These are phyloP conservation scores for Cetoscarus ocellatus DNA, from an alignment of 2,797 vertebrate species.

Conservation along the genomic window DNA sequence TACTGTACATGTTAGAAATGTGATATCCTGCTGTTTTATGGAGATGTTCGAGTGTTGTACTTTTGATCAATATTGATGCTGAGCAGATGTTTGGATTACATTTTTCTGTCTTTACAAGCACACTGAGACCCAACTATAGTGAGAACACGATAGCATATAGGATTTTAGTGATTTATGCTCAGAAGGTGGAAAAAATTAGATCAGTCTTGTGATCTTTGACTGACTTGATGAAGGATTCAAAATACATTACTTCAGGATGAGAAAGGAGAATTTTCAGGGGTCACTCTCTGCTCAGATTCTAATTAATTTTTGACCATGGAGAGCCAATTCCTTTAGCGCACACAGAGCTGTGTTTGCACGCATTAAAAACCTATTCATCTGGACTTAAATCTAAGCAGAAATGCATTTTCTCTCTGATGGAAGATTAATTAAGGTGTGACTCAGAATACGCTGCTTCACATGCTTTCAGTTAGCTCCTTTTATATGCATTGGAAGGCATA, in stretches of 20 bases:
- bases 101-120: conserved; percentile 22
- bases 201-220: conserved; percentile 35
- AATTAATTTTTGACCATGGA: conserved; percentile 34
- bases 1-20: conserved; percentile 7
- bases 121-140: conserved; percentile 2
- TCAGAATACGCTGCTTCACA: conserved; percentile 41
- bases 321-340: conserved; percentile 43
- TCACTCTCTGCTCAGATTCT: conserved; percentile 50
- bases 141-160: conserved; percentile 5
- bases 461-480: conserved; percentile 47
- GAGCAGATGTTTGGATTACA: conserved; percentile 42
- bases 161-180: conserved; percentile 6
- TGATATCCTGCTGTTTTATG: conserved; percentile 13
- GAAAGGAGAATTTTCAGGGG: conserved; percentile 29
- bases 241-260: conserved; percentile 50
- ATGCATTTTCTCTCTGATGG: conserved; percentile 37
- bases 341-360: conserved; percentile 50
- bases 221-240: conserved; percentile 58
- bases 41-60: conserved; percentile 31
- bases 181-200: conserved; percentile 22
- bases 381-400: conserved; percentile 37
- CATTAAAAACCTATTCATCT: conserved; percentile 67
- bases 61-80: conserved; percentile 42
- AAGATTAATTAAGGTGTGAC: conserved; percentile 58
- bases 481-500: conserved; percentile 36